A percentile compares a stretch with the other conserved stretches of the same genome.
These are phyloP conservation scores for Bombyx mandarina DNA, from an alignment of 1,140 invertebrate species.

Conservation along the genomic window DNA sequence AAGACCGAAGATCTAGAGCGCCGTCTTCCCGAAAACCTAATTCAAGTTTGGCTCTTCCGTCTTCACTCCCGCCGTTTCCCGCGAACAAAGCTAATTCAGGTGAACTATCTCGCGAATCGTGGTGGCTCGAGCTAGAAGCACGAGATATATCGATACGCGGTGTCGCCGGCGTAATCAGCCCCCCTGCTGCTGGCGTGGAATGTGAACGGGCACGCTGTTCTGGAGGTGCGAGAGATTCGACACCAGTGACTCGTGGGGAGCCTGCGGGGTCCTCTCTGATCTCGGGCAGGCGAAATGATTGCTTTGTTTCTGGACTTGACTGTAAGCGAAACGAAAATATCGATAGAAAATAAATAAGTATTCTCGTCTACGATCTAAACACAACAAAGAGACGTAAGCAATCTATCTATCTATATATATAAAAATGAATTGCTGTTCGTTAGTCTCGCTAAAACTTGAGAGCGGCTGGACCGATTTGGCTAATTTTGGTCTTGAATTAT, in stretches of 20 bases:
- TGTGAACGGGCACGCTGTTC: slow-evolving; percentile 46
- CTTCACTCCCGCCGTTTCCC: slow-evolving; percentile 35
- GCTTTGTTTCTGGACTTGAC: slow-evolving; percentile 76
- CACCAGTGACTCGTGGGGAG: slow-evolving; percentile 4
- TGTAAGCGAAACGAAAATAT: slow-evolving; percentile 18
- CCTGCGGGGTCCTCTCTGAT: slow-evolving; percentile 74
- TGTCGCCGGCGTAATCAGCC: slow-evolving; percentile 78
- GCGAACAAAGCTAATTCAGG: slow-evolving; percentile 81
- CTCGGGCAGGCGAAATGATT: slow-evolving; percentile 75
- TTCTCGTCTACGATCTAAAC: too few species aligned
- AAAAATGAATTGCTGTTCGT: too few species aligned
- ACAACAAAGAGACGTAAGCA: too few species aligned
- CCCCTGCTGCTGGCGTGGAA: slow-evolving; percentile 39
- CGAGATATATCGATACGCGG: slow-evolving; percentile 90
- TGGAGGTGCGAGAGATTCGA: slow-evolving; percentile 21
- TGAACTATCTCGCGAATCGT: slow-evolving; percentile 85
- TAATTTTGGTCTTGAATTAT: too few species aligned
- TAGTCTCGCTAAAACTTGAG: too few species aligned
- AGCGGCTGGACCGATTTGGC: too few species aligned
- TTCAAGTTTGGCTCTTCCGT: slow-evolving; percentile 42
- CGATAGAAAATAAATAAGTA: too few species aligned
- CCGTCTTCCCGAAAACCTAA: slow-evolving; percentile 83
- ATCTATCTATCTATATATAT: too few species aligned
- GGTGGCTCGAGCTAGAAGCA: slow-evolving; percentile 88
- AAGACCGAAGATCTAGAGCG: slow-evolving; percentile 83